phyloP scores from a whole-genome alignment of 2,113 vertebrate species.

The Narcine bancroftii region DNA sequence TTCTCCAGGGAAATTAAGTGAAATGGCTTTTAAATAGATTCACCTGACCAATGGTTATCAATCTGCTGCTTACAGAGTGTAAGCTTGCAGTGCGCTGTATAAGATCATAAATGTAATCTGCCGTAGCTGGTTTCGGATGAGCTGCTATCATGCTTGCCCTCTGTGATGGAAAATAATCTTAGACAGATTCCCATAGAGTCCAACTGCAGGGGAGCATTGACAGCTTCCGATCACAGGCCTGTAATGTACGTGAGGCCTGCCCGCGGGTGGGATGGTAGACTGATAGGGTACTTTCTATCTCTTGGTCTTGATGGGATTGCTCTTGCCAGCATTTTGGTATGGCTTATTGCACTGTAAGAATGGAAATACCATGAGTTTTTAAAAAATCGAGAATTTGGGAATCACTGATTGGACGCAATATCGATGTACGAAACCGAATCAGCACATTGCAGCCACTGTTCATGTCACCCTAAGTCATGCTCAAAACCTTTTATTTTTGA shows the following conservation, averaged over 20 bases:
- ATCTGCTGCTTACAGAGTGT: background rate
- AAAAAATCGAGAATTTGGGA: background rate
- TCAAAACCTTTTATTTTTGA: constrained; percentile 25
- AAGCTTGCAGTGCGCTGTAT: background rate
- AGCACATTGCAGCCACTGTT: background rate
- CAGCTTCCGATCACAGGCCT: background rate
- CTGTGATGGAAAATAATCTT: background rate
- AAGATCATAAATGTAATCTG: too few relatives aligned
- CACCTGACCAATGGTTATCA: constrained; percentile 3
- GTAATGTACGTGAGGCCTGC: background rate
- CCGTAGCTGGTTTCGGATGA: background rate
- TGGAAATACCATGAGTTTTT: background rate
- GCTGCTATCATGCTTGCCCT: background rate
- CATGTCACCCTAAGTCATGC: background rate
- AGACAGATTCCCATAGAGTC: background rate
- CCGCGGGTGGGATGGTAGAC: too few relatives aligned
- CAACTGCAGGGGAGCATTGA: background rate
- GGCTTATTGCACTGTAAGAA: too few relatives aligned
- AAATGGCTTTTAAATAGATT: background rate
- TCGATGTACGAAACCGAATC: constrained; percentile 1
- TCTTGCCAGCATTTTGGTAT: background rate
- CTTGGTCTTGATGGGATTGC: background rate
- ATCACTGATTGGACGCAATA: background rate
- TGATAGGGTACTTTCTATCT: background rate
- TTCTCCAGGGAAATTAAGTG: constrained; percentile 14